Base-by-base conservation (phyloP, 2,888 invertebrate genomes). In the Ectobius pallidus region DNA sequence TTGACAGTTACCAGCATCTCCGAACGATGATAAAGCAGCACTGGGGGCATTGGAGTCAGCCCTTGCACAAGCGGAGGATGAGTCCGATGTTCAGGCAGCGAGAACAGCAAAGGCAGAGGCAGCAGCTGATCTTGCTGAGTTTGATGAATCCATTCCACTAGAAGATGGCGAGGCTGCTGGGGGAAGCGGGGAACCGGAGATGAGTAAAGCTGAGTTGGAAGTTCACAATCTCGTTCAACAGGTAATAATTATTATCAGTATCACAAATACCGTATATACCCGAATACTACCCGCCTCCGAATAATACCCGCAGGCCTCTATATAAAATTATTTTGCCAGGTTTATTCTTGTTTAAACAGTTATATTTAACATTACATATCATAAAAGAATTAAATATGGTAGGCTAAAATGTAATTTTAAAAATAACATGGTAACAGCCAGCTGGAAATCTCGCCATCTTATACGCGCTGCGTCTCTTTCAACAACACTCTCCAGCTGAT, bases 121-220 rank as follows among this genome's bases (percentile, higher is more conserved):
- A 46, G 91, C 92, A 75, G 93, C 93, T 16, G 95, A 96, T 83
- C 87, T 97, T 77, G 96, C 95, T 0, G 97, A 97, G 85, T 97
- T 97, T 85, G 97, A 97, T 85, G 97, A 98, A 85, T 93, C 90
- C 79, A 93, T 96, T 84, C 96, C 97, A 61, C 87, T 95, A 77
- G 93, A 93, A 73, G 93, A 93, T 71, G 87, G 87, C 75, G 80
- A 79, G 49, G 81, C 81, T 73, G 81, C 80, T 27, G 86, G 85
- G 44, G 85, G 85, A 22, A 79, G 80, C 63, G 78, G 79, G 14
- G 82, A 82, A 69, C 83, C 85, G 1, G 91, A 90, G 80, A 83
- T 91, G 76, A 91, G 91, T 80, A 90, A 89, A 81, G 92, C 91
- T 1, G 92, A 92, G 81, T 85, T 87, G 78, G 92, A 92, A 83